A percentile compares a stretch with the other conserved stretches of the same genome.
phyloP scores from a whole-genome alignment of 2,113 vertebrate species.

The Tachycineta bicolor region DNA sequence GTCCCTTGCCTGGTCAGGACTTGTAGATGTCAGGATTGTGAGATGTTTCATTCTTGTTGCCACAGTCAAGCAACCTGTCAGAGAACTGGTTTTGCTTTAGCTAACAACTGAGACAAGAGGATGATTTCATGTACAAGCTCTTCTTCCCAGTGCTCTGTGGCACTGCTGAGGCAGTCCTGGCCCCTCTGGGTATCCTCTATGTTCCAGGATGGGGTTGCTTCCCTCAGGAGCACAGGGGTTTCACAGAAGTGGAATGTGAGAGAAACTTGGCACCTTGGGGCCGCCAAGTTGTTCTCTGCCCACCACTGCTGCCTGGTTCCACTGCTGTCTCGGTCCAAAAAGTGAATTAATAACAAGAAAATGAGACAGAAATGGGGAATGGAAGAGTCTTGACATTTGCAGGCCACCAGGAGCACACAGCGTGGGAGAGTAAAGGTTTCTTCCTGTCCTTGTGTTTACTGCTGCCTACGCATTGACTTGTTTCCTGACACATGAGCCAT shows the following conservation, averaged over 20 bases:
- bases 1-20: neutral
- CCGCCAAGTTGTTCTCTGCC: neutral
- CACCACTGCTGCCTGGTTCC: rapidly evolving
- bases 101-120: constrained; percentile 22
- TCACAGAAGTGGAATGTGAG: rapidly evolving
- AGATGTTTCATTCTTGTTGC: constrained; percentile 17
- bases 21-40: neutral
- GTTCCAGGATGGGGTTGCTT: neutral
- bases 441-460: constrained; percentile 67
- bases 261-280: rapidly evolving
- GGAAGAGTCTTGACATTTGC: constrained; percentile 77
- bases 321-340: neutral
- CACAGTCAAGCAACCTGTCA: constrained; percentile 24
- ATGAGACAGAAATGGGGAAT: constrained; percentile 81
- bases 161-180: neutral
- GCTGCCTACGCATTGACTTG: constrained; percentile 75
- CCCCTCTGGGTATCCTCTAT: rapidly evolving
- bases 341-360: constrained; percentile 73
- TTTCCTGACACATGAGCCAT: constrained; percentile 81
- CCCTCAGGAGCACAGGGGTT: neutral
- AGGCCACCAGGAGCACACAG: constrained; percentile 73
- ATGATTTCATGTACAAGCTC: neutral
- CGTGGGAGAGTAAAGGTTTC: constrained; percentile 66
- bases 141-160: rapidly evolving
- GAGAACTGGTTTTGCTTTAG: neutral